A percentile compares a stretch with the other conserved stretches of the same genome.
Conservation (phyloP, 2,113 vertebrate genomes). For the Colistium nudipinnis region DNA sequence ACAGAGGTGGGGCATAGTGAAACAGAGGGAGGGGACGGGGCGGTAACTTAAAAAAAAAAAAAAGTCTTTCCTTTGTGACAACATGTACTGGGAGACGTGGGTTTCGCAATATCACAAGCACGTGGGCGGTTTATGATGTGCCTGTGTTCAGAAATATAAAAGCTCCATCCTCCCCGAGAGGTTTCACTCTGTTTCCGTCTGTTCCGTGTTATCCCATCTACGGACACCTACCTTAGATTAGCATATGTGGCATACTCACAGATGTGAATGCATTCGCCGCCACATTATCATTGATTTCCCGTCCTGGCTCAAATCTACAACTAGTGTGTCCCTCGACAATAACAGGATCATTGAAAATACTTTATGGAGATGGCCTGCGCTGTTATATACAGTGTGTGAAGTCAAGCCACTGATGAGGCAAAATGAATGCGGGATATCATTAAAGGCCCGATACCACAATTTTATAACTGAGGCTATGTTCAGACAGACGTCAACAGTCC, state of each 20-base stretch:
- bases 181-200: background rate
- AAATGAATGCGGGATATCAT: background rate
- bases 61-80: background rate
- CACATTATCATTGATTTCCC: constrained; percentile 53
- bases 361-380: constrained; percentile 5
- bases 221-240: constrained; percentile 7
- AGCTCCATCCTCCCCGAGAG: background rate
- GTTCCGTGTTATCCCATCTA: background rate
- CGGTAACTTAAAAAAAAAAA: constrained; percentile 10
- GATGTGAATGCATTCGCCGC: background rate
- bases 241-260: constrained; percentile 10
- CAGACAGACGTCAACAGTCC: background rate
- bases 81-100: background rate
- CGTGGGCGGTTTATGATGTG: constrained; percentile 4
- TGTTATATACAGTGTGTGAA: background rate
- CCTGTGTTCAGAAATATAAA: background rate
- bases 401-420: too few species aligned
- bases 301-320: constrained; percentile 13
- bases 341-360: constrained; percentile 33
- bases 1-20: constrained; percentile 4
- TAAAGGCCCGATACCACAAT: background rate
- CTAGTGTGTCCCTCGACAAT: constrained; percentile 6
- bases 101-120: constrained; percentile 25
- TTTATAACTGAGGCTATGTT: constrained; percentile 6
- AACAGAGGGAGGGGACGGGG: constrained; percentile 5